Percentiles rank a stretch among this genome's conserved stretches.
Conservation (phyloP, 2,113 vertebrate species). For the Microcebus tavaratra region DNA sequence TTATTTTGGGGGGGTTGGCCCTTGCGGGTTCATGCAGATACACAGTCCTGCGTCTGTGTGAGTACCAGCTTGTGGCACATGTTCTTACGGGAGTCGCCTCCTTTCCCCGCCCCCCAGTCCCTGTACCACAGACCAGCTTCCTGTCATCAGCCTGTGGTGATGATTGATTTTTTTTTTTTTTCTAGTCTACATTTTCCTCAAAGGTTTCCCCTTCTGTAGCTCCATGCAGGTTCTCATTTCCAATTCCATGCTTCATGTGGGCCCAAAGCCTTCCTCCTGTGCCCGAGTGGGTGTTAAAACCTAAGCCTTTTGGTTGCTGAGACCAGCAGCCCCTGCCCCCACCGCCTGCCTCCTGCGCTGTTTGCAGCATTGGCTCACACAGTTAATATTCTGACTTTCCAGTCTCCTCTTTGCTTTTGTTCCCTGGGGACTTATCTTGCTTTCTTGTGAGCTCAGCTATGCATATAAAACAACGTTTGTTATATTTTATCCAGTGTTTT, state of each 20-base stretch:
- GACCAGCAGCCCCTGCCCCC: constrained; percentile 20
- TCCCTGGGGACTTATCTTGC: constrained; percentile 64
- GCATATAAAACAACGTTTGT: constrained; percentile 70
- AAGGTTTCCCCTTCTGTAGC: neutral
- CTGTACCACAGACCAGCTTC: neutral
- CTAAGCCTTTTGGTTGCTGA: constrained; percentile 21
- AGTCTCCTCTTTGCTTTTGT: constrained; percentile 73
- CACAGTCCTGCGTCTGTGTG: neutral
- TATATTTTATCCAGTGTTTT: constrained; percentile 67
- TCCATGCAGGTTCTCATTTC: constrained; percentile 53
- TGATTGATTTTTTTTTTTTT: neutral
- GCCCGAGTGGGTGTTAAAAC: constrained; percentile 34
- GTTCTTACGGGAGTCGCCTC: neutral
- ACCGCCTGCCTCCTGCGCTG: constrained; percentile 41
- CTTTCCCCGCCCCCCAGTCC: neutral
- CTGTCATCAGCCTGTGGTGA: neutral
- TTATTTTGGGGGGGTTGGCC: neutral
- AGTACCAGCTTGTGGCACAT: neutral
- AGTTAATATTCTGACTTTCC: constrained; percentile 74
- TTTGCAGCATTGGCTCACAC: constrained; percentile 53
- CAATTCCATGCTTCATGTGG: neutral
- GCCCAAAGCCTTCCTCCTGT: neutral
- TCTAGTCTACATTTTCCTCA: constrained; percentile 32
- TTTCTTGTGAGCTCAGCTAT: constrained; percentile 76
- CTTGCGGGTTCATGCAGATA: neutral